phyloP scores from a whole-genome alignment of 2,113 vertebrate species.

The Garra rufa region DNA sequence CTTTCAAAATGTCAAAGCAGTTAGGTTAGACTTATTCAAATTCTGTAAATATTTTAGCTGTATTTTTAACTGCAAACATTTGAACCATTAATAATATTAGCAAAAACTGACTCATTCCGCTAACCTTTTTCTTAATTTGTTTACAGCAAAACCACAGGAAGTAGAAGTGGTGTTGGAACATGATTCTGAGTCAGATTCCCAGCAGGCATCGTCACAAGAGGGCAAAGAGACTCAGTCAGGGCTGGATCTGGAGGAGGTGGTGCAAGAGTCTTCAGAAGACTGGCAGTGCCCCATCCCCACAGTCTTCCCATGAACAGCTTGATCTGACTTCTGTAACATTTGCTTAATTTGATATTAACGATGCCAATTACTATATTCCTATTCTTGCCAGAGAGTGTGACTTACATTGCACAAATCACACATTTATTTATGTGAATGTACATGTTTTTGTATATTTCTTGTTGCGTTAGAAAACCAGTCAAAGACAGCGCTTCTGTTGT shows the following conservation, averaged over 20 bases:
- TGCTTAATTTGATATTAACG: neutral
- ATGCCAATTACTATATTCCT: neutral
- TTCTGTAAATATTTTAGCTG: too few relatives aligned
- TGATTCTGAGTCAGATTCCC: slow-evolving; percentile 5
- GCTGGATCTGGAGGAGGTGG: slow-evolving; percentile 83
- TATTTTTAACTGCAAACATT: too few relatives aligned
- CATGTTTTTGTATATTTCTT: neutral
- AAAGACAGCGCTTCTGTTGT: neutral
- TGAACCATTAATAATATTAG: neutral
- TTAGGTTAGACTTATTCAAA: too few relatives aligned
- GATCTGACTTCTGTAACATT: neutral
- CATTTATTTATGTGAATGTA: neutral
- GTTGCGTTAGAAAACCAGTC: neutral
- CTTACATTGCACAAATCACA: neutral
- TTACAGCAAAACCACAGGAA: slow-evolving; percentile 42
- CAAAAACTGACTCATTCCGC: neutral
- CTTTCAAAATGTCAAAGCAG: too few relatives aligned
- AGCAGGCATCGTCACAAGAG: neutral
- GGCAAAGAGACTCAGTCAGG: slow-evolving; percentile 70
- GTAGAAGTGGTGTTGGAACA: slow-evolving; percentile 40
- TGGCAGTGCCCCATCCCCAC: slow-evolving; percentile 83
- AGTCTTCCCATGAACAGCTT: slow-evolving; percentile 78
- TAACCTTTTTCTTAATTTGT: neutral
- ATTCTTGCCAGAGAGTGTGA: neutral
- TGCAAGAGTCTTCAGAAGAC: slow-evolving; percentile 79